A percentile compares a stretch with the other conserved stretches of the same genome.
Conservation (phyloP, 2,113 vertebrate species). For the human region GRCh38 chr2:7574001-7574500, state of each 20-base stretch:
- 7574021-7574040: too few relatives aligned
- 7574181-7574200: background rate
- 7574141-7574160: background rate
- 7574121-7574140: background rate
- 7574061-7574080: rapidly evolving
- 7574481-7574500: rapidly evolving
- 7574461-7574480: background rate
- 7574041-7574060: background rate
- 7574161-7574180: background rate
- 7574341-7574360: too few relatives aligned
- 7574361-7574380: background rate
- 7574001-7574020: background rate
- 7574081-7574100: background rate
- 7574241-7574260: rapidly evolving
- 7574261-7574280: rapidly evolving
- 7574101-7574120: background rate
- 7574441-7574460: background rate
- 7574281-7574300: rapidly evolving
- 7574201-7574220: rapidly evolving
- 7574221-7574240: too few relatives aligned
- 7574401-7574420: background rate
- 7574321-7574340: rapidly evolving
- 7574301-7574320: background rate
- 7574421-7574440: background rate
- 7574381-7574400: background rate